phyloP scores from a whole-genome alignment of 1,140 invertebrate species.

The Aleiodes sp. region DNA sequence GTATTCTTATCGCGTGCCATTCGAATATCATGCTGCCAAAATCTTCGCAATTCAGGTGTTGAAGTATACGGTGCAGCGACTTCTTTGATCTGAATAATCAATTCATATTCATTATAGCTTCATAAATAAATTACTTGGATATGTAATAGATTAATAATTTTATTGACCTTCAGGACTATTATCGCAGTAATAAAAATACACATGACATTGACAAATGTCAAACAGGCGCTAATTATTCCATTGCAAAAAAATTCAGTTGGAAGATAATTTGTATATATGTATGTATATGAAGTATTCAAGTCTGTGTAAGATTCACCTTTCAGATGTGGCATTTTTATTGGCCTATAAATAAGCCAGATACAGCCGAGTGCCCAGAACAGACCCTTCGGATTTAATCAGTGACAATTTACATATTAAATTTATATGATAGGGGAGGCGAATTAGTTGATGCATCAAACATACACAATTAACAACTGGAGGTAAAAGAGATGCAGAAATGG shows the following conservation, averaged over 20 bases:
- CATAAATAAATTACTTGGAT: background rate
- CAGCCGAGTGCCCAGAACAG: constrained; percentile 80
- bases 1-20: constrained; percentile 73
- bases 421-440: no score
- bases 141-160: constrained; percentile 17
- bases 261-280: constrained; percentile 76
- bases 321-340: constrained; percentile 74
- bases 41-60: constrained; percentile 76
- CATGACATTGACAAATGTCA: constrained; percentile 85
- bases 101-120: background rate
- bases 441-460: no score
- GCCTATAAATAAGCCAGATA: constrained; percentile 75
- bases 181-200: constrained; percentile 87
- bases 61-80: constrained; percentile 83
- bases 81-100: constrained; percentile 79
- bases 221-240: constrained; percentile 80
- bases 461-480: constrained; percentile 90
- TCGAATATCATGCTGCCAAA: constrained; percentile 84
- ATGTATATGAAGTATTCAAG: constrained; percentile 70
- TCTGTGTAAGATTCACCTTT: constrained; percentile 73
- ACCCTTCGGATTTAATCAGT: constrained; percentile 68
- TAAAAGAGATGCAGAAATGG: constrained; percentile 86
- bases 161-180: constrained; percentile 77
- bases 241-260: constrained; percentile 81
- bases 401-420: background rate